Conservation (phyloP, 2,113 vertebrate species). For the Limnothrissa miodon region DNA sequence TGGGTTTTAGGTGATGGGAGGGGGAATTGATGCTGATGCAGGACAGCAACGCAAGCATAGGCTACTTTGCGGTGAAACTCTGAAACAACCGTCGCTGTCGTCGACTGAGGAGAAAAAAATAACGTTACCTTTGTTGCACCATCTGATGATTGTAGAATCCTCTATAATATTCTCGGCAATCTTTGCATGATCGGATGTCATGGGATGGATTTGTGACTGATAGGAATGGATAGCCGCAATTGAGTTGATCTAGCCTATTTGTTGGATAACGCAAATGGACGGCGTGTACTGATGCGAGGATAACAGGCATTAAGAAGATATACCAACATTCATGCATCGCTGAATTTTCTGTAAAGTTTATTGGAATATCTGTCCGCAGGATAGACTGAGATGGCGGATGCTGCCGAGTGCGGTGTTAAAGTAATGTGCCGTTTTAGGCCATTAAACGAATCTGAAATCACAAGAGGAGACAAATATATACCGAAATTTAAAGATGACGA, state of each 20-base stretch:
- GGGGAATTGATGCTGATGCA: conserved; percentile 64
- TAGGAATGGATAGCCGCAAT: conserved; percentile 4
- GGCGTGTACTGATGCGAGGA: conserved; percentile 6
- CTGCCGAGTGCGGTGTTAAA: conserved; percentile 82
- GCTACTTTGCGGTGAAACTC: conserved; percentile 53
- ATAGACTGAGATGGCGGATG: conserved; percentile 74
- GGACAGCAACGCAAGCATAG: conserved; percentile 39
- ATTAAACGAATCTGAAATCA: conserved; percentile 61
- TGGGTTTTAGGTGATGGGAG: conserved; percentile 12
- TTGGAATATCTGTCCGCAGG: conserved; percentile 21
- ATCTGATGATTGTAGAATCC: not conserved
- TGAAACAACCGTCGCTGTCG: not conserved
- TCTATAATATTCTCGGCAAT: not conserved
- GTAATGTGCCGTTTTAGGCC: conserved; percentile 84
- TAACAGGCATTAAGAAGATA: conserved; percentile 15
- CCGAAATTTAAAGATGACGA: conserved; percentile 46
- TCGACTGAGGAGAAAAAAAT: not conserved
- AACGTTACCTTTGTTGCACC: not conserved
- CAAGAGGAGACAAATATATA: not conserved
- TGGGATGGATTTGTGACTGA: not conserved
- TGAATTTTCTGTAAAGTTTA: conserved; percentile 32
- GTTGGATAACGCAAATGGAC: conserved; percentile 11
- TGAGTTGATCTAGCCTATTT: conserved; percentile 20
- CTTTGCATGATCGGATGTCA: not conserved
- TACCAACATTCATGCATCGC: conserved; percentile 16